Conservation (phyloP, 1,140 invertebrate genomes). For the Papilio helenus region DNA sequence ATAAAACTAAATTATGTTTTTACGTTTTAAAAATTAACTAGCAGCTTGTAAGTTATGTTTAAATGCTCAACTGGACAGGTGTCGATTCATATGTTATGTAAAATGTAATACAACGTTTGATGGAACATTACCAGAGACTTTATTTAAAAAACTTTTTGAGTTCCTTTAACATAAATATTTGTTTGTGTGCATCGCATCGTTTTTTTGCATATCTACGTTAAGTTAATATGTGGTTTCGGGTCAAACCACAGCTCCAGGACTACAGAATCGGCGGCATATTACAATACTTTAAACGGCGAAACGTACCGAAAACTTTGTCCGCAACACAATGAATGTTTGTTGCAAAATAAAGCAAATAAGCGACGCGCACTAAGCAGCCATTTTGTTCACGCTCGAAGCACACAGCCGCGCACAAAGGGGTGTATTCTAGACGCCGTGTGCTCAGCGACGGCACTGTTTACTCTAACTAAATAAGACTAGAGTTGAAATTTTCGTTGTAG, state of each 20-base stretch:
- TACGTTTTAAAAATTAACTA: background rate
- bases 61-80: background rate
- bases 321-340: constrained; percentile 54
- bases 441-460: constrained; percentile 30
- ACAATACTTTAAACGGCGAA: constrained; percentile 47
- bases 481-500: constrained; percentile 34
- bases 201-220: background rate
- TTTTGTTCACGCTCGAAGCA: constrained; percentile 56
- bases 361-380: constrained; percentile 57
- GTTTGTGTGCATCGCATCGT: background rate
- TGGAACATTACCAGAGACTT: too few species aligned
- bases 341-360: constrained; percentile 56
- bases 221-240: background rate
- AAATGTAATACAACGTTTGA: too few species aligned
- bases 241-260: background rate
- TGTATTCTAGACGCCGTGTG: constrained; percentile 43
- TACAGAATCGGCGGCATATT: constrained; percentile 40
- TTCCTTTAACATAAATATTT: background rate
- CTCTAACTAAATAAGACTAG: constrained; percentile 40
- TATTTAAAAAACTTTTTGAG: too few species aligned
- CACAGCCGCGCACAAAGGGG: constrained; percentile 45
- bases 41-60: background rate
- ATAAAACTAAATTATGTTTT: background rate
- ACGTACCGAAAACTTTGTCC: constrained; percentile 45
- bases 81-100: background rate